Base-by-base conservation (phyloP, 2,888 invertebrate genomes). In the Kuschelorhynchus macadamiae region DNA sequence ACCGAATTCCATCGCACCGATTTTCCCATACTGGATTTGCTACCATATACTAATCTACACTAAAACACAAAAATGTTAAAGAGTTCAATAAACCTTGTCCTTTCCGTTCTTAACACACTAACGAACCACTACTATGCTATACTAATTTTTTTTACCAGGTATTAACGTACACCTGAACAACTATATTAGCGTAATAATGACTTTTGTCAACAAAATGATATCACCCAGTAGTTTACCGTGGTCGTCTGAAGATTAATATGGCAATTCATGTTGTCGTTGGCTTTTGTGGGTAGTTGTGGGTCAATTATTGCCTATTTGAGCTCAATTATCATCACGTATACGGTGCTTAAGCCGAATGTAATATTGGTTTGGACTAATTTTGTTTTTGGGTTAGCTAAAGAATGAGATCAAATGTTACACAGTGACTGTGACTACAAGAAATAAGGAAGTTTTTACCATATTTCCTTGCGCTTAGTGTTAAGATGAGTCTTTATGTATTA, bases 261-360 rank as follows among this genome's bases (percentile, higher is more conserved):
- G 12, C 25, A 41, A 2, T 55, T 41, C 3, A 39, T 5, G 8
- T n/a, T 2, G 33, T 49, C 32, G 36, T 33, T 33, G 33, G 5
- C 17, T 56, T 36, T 20, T 33, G 53, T 60, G 47, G 60, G 17
- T 53, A 60, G 49, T 42, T 32, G 36, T 44, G 17, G 46, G 36
- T 39, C 60, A 60, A 66, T 66, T 66, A 55, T 44, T 33, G 36
- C 36, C 66, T 53, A 66, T 60, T 66, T 60, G 60, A 60, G 60
- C 46, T 32, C 60, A 55, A 52, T 66, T 66, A 60, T 53, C 39
- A 25, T 33, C 52, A 46, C 44, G 39, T 49, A 56, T 49, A 25
- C 25, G 25, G 16, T 46, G 7, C 11, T 53, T 44, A 32, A 32
- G 41, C 4, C 11, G 39, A 36, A 16, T 33, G 16, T 36, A 42